Evolutionary conservation across 2,797 vertebrate species (phyloP), one percentile per base, ranked within the genome.

Genomic region (Enteromius unitaeniatus): DNA sequence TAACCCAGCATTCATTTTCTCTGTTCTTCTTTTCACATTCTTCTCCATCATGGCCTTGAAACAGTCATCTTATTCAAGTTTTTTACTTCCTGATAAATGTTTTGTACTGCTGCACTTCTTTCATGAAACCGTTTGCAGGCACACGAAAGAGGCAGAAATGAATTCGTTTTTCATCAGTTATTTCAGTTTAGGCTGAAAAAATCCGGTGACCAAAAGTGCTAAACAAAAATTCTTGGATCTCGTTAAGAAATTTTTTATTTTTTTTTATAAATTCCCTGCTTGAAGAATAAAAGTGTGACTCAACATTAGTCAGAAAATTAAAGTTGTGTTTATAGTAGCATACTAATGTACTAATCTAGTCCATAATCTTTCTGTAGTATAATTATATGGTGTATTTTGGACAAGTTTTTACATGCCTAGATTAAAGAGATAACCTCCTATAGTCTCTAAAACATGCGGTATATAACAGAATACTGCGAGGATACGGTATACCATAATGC

Each of bases 1-100:
- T 60, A 60, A 78, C 37, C 37, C 51, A 69, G 37, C 72, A 42
- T 82, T 65, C 31, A 45, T 21, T 76, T 85, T 78, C 42, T 65
- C 13, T 74, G 45, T 79, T 45, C 9, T 85, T 40, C 28, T 68
- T 28, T 75, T 40, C 40, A 67, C 15, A 28, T 23, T 70, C 15
- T 70, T 62, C 13, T 31, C 11, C 64, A 11, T 26, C 23, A 26
- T 45, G 64, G 64, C 74, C 51, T 58, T 78, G 73, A 40, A 75
- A 40, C 53, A 13, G 14, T 28, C 5, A 19, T 74, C 21, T 53
- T 13, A 67, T 34, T 82, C n/a, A 42, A 42, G 47, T 42, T 17
- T 10, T 23, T 15, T 28, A 76, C 2, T 65, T 76, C 23, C 13
- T 40, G 11, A 34, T 64, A 37, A 42, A 26, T 74, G 28, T 73